Evolutionary conservation across 1,140 invertebrate genomes (phyloP).

Genomic region (Rhopalosiphum maidis): DNA sequence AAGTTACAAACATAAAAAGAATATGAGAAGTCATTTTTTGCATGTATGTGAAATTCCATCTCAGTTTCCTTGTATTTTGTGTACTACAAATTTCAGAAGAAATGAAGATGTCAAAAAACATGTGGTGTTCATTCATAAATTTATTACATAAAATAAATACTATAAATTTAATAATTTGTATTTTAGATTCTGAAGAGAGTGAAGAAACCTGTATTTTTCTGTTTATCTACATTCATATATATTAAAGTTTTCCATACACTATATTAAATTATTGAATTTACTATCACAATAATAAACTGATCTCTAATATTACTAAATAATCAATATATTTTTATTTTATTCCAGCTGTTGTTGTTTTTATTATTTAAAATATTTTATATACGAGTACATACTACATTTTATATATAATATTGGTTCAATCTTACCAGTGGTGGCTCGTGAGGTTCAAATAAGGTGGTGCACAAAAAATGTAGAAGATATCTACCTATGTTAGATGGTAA

Average conservation of each 20-base stretch:
- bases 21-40: slow-evolving; percentile 61
- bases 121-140: slow-evolving; percentile 56
- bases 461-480: no score
- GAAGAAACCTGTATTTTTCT: background rate
- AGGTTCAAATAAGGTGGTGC: no score
- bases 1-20: slow-evolving; percentile 54
- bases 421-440: no score
- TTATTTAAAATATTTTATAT: background rate
- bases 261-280: background rate
- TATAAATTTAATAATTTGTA: background rate
- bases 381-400: no score
- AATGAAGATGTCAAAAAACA: slow-evolving; percentile 65
- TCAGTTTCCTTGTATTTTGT: slow-evolving; percentile 63
- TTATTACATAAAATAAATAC: background rate
- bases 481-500: no score
- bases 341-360: background rate
- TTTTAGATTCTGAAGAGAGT: background rate
- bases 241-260: background rate
- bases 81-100: slow-evolving; percentile 64
- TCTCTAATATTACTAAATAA: background rate
- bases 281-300: background rate
- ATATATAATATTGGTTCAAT: no score
- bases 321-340: background rate
- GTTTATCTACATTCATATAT: background rate
- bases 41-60: slow-evolving; percentile 63